Conservation (phyloP, 2,888 invertebrate species). For the Reticulitermes lucifugus region DNA sequence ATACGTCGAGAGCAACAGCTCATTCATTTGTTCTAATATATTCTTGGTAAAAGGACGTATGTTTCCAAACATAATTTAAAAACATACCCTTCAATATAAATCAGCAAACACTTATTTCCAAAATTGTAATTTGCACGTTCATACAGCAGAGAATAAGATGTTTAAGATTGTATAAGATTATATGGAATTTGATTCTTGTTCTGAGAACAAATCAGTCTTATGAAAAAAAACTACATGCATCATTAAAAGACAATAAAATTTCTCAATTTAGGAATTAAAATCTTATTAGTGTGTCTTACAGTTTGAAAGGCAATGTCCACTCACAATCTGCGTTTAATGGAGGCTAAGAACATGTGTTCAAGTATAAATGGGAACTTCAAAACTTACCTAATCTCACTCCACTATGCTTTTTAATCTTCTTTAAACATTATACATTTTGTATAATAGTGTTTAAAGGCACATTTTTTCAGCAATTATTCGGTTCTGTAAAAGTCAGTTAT, state of each 20-base stretch:
- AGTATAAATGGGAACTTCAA: no score
- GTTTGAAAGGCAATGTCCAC: no score
- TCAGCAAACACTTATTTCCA: background rate
- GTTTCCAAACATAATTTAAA: background rate
- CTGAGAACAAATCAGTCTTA: background rate
- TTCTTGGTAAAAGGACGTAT: background rate
- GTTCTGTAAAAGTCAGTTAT: no score
- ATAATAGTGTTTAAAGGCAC: no score
- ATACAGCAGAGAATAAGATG: background rate
- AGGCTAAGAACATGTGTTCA: no score
- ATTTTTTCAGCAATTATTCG: no score
- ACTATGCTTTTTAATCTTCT: no score
- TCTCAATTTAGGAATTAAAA: background rate
- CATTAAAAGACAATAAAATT: background rate
- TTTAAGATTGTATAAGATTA: background rate
- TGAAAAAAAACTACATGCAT: background rate
- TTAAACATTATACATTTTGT: no score
- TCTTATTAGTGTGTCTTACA: background rate
- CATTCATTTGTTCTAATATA: background rate
- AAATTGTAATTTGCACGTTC: background rate
- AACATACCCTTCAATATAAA: background rate
- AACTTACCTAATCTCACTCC: no score
- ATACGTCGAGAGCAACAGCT: background rate
- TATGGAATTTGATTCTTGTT: no score
- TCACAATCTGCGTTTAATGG: no score